Conservation (phyloP, 2,113 vertebrate species). For the Tachysurus fulvidraco region DNA sequence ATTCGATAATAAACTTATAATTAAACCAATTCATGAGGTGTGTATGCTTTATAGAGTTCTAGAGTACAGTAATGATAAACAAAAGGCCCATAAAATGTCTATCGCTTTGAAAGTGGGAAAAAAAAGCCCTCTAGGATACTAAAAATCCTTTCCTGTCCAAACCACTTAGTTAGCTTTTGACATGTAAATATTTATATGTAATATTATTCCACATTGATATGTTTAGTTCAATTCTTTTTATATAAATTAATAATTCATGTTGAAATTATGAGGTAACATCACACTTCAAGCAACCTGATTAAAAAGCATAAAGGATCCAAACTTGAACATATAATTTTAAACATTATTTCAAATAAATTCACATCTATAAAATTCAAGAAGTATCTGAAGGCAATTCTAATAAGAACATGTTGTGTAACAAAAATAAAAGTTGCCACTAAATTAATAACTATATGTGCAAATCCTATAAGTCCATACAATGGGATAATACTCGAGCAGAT, state of each 20-base stretch:
- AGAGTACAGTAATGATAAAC: background rate
- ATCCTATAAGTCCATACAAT: background rate
- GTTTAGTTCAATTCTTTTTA: background rate
- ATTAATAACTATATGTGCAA: background rate
- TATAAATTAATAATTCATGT: background rate
- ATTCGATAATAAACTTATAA: slow-evolving; percentile 48
- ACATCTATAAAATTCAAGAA: background rate
- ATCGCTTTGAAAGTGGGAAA: background rate
- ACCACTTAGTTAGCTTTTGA: background rate
- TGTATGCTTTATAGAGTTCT: background rate
- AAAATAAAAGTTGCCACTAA: background rate
- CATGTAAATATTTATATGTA: background rate
- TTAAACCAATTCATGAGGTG: slow-evolving; percentile 30
- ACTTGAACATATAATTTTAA: background rate
- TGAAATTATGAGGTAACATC: background rate
- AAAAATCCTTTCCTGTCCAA: background rate
- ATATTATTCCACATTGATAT: background rate
- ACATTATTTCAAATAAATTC: background rate
- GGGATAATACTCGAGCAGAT: background rate
- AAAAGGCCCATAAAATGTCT: background rate
- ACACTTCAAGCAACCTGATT: background rate
- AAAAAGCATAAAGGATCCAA: background rate
- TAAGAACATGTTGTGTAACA: background rate
- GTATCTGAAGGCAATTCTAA: slow-evolving; percentile 1
- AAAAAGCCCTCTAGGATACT: background rate